Evolutionary conservation across 2,797 vertebrate genomes (phyloP), one percentile per base, ranked within the genome.

Genomic region (Tamandua tetradactyla): DNA sequence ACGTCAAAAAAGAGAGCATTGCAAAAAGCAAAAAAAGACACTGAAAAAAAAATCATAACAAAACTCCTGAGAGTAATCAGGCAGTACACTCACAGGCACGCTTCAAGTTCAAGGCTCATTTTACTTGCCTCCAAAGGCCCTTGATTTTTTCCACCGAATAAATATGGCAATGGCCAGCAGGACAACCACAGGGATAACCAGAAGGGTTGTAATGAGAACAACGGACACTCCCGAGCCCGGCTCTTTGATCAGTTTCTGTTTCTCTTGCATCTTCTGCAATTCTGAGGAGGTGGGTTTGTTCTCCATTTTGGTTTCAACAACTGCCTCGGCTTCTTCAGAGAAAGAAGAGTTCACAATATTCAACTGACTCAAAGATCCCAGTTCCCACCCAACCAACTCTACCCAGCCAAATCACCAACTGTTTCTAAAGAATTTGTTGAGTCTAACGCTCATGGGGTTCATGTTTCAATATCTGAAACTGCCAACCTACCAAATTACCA

Each of bases 81-180:
- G 94, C 89, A 84, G 94, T 93, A 90, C 93, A 95, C 40, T 69
- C 64, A 83, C 96, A 96, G 71, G 84, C 78, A 92, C 55, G 62
- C 94, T 96, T 85, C 42, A 81, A 93, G 79, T 91, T 97, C 97
- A 95, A 94, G 76, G 95, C 94, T 95, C 74, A 49, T 96, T 96
- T 90, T 95, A 97, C 97, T 90, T 98, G 98, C 98, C 98, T 98
- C 98, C 98, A 98, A 98, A 99, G 97, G 95, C 98, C 98, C 99
- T 98, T 97, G 98, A 98, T 97, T 99, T 99, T 97, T 98, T 99
- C 99, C 99, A 99, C 96, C 98, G 98, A 98, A 99, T 98, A 96
- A 99, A 99, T 89, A 98, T 93, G n/a, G 98, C 98, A 81, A 99
- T 98, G 93, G 98, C 97, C 96, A 99, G 96, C 97, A 99, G 98